Evolutionary conservation across 1,140 invertebrate species (phyloP), one percentile per base, ranked within the genome.

Genomic region (Camponotus pennsylvanicus): DNA sequence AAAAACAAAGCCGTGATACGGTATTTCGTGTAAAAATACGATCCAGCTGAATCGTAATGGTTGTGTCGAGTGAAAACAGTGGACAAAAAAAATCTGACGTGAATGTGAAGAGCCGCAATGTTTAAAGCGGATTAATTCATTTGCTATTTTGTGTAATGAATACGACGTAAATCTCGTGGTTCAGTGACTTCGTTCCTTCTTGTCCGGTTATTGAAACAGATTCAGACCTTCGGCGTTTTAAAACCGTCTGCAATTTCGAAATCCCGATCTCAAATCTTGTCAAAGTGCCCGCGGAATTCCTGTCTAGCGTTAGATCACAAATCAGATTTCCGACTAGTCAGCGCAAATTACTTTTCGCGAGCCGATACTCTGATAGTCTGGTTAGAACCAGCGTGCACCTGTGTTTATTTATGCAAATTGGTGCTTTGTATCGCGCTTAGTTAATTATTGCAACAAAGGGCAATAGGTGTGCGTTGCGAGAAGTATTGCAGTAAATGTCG

Each of bases 321-420:
- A 88, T 88, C 70, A 77, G 83, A 89, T 89, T 89, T 75, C 45
- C 67, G 13, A 66, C 73, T 88, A 89, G 88, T 82, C 76, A 40
- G 5, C 57, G 76, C 57, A 86, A 86, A 89, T 89, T 88, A 89
- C 83, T 89, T 80, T 88, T 67, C 57, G 40, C 76, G 82, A 85
- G 27, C 49, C 18, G 40, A 27, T 64, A 52, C 45, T 63, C 64
- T 37, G 42, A 85, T 45, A 37, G 6, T 40, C 37, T 15, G 80
- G n/a, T 89, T 86, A 79, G 34, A 89, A 27, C 69, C 57, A 55
- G 42, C 69, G 69, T 75, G 52, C 64, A 27, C 88, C 66, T 88
- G 71, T 71, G 80, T 27, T 73, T 57, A 73, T 88, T 85, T 88
- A 86, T 79, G 75, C 70, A 79, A 88, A 88, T 69, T 32, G 18